Evolutionary conservation across 2,888 invertebrate species (phyloP), one percentile per base, ranked within the genome.

Genomic region (Leptopilina syphax): DNA sequence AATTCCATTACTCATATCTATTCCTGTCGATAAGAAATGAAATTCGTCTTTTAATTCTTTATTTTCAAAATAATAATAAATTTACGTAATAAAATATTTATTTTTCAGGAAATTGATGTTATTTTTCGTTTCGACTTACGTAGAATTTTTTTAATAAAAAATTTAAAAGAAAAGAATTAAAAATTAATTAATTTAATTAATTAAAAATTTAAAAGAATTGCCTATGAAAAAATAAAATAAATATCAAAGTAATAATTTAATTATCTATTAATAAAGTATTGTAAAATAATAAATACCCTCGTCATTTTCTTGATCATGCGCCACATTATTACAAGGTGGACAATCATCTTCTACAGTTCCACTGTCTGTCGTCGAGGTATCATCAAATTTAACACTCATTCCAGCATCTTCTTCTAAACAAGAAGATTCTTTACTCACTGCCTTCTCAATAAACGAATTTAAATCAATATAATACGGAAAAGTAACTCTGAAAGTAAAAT

Each of bases 391-490:
- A 3, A 92, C 92, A 60, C 89, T 91, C 67, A 89, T 89, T 60
- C 92, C 93, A 77, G 90, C 88, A 78, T 93, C 93, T 83, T 93
- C 93, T 73, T 93, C 92, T 3, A 89, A 88, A 78, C 91, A 89
- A 18, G 91, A 87, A 50, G 91, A 92, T 65, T 92, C 92, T 77
- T 91, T 91, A 84, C 84, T 86, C 10, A 83, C 80, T 12, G 86
- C 83, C 47, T 90, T 88, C 76, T 91, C 87, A 79, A 96, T 93
- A 87, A 97, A 96, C 63, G 94, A 94, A 90, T 97, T 97, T 86
- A 97, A 92, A 91, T 97, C 96, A 73, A 97, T 92, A 18, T 94
- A 93, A 91, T 97, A 95, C 4, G 97, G 96, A 91, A 97, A 97
- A 3, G 95, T 95, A 82, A 97, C 96, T 92, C 97, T 97, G 88